Conservation (phyloP, 2,888 invertebrate genomes). For the Melipona beecheii region DNA sequence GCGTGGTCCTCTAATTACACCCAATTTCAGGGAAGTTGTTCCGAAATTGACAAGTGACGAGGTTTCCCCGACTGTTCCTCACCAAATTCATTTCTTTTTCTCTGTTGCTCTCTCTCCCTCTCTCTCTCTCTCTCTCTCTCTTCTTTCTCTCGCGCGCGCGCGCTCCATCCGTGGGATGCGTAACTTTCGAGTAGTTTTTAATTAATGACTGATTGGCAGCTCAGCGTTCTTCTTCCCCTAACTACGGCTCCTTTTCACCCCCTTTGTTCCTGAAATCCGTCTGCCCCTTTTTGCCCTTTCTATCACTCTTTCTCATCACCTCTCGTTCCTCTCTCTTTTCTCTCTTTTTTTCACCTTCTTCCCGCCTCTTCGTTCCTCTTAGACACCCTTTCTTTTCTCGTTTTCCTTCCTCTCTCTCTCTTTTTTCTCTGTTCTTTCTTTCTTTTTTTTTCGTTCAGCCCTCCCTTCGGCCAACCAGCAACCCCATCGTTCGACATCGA, state of each 20-base stretch:
- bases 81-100: background rate
- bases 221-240: constrained; percentile 61
- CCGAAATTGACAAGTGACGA: constrained; percentile 20
- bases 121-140: too few relatives aligned
- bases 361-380: background rate
- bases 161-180: constrained; percentile 26
- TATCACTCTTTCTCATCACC: constrained; percentile 27
- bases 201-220: constrained; percentile 78
- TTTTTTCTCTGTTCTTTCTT: background rate
- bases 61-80: background rate
- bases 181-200: constrained; percentile 76
- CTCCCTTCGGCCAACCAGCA: constrained; percentile 54
- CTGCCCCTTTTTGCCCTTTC: constrained; percentile 41
- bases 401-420: background rate
- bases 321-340: constrained; percentile 12
- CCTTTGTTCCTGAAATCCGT: constrained; percentile 58
- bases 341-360: constrained; percentile 4
- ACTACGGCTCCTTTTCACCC: constrained; percentile 68
- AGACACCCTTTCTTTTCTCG: background rate
- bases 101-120: background rate
- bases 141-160: too few relatives aligned
- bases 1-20: background rate
- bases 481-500: constrained; percentile 71
- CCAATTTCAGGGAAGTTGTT: constrained; percentile 18
- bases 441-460: constrained; percentile 32